Conservation (phyloP, 1,140 invertebrate species). For the roundworm (Caenorhabditis elegans) region DNA sequence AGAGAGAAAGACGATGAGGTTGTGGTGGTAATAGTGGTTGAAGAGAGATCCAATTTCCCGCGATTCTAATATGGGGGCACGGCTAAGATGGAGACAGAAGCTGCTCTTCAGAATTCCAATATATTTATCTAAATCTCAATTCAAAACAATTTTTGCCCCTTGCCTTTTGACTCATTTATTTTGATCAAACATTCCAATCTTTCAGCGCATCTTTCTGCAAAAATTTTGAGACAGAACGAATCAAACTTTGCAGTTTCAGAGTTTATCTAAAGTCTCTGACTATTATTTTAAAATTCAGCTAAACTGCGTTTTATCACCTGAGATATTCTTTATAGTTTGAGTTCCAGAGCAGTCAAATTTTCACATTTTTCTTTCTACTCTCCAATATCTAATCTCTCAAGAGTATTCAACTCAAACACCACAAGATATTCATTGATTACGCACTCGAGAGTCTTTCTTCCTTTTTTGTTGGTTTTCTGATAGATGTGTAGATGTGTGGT, state of each 20-base stretch:
- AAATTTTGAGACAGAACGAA: background rate
- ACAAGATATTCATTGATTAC: constrained; percentile 9
- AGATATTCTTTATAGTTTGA: no score
- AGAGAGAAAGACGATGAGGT: no score
- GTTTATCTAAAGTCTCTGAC: no score
- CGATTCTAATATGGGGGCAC: background rate
- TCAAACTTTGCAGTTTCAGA: no score
- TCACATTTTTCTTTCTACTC: background rate
- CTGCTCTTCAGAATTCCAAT: constrained; percentile 12
- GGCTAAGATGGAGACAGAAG: background rate
- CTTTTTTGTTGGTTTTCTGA: background rate
- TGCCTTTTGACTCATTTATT: background rate
- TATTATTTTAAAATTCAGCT: no score
- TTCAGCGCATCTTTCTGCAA: background rate
- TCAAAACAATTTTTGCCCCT: no score
- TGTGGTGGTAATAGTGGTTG: background rate
- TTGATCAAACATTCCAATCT: background rate
- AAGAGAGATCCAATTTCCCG: background rate
- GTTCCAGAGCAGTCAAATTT: background rate
- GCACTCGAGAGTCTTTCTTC: background rate
- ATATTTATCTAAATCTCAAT: background rate
- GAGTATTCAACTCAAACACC: background rate
- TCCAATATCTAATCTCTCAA: background rate
- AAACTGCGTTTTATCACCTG: no score
- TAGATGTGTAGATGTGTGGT: no score